Conservation (phyloP, 2,888 invertebrate species). For the Ephialtes manifestator region DNA sequence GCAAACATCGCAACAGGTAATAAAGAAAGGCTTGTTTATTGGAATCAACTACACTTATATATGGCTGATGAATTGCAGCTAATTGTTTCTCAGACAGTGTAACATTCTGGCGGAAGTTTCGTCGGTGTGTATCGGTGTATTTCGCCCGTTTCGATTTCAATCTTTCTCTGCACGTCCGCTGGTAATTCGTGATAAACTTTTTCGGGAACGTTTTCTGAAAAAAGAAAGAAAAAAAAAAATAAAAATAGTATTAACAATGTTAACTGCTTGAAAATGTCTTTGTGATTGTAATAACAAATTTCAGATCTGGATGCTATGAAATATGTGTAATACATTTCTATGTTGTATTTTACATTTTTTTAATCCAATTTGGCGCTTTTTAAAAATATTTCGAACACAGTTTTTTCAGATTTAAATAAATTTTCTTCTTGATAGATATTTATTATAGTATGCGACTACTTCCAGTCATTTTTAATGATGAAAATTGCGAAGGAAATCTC, state of each 20-base stretch:
- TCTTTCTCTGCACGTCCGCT: slow-evolving; percentile 89
- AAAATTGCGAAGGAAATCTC: too few relatives aligned
- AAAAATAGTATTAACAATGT: neutral
- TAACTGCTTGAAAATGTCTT: neutral
- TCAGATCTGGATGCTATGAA: too few relatives aligned
- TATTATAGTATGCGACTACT: too few relatives aligned
- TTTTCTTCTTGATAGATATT: too few relatives aligned
- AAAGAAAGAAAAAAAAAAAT: slow-evolving; percentile 61
- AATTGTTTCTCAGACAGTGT: slow-evolving; percentile 22
- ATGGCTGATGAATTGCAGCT: neutral
- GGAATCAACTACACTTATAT: slow-evolving; percentile 10
- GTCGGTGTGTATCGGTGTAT: slow-evolving; percentile 8
- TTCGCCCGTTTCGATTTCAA: slow-evolving; percentile 87
- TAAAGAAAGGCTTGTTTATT: slow-evolving; percentile 39
- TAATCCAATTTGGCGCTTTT: too few relatives aligned
- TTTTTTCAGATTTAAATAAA: too few relatives aligned
- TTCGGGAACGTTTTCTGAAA: slow-evolving; percentile 93
- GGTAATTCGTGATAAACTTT: slow-evolving; percentile 93
- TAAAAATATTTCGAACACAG: too few relatives aligned
- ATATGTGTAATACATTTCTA: too few relatives aligned
- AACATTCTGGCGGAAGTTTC: slow-evolving; percentile 53
- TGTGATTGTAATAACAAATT: neutral
- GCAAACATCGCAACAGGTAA: slow-evolving; percentile 34
- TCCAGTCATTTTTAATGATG: too few relatives aligned
- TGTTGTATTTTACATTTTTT: too few relatives aligned